Percentiles rank a stretch among this genome's conserved stretches.
phyloP scores from a whole-genome alignment of 2,888 invertebrate species.

The Lithophane leautieri region DNA sequence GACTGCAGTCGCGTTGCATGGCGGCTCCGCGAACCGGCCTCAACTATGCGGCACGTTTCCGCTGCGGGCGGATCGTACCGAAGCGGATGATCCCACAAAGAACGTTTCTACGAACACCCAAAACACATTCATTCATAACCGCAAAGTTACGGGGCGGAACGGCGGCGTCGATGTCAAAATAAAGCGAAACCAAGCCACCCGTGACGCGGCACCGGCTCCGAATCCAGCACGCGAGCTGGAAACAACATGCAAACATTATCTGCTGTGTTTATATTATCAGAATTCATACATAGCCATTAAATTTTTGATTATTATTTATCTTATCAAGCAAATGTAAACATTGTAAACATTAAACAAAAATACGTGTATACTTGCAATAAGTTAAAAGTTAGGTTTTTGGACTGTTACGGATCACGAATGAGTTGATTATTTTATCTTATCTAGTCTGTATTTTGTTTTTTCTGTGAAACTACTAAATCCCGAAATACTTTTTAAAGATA shows the following conservation, averaged over 20 bases:
- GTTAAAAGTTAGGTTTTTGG: conserved; percentile 18
- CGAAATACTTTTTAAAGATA: neutral
- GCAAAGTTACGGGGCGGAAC: conserved; percentile 78
- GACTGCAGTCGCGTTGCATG: conserved; percentile 78
- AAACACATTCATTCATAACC: conserved; percentile 83
- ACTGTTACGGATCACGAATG: conserved; percentile 15
- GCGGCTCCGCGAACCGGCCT: conserved; percentile 49
- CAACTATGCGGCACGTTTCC: conserved; percentile 78
- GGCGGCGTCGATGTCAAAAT: conserved; percentile 73
- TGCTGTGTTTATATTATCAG: conserved; percentile 53
- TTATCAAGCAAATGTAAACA: conserved; percentile 64
- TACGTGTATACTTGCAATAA: conserved; percentile 31
- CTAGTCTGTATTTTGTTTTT: neutral
- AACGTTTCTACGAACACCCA: conserved; percentile 78
- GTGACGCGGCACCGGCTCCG: conserved; percentile 65
- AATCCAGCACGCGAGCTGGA: conserved; percentile 51
- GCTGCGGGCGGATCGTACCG: conserved; percentile 67
- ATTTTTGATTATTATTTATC: conserved; percentile 53
- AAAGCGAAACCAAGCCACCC: conserved; percentile 75
- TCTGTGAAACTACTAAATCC: neutral
- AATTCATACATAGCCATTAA: conserved; percentile 52
- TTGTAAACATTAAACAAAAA: conserved; percentile 61
- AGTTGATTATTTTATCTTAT: conserved; percentile 19
- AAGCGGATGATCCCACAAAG: conserved; percentile 76
- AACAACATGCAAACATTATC: conserved; percentile 54